Conservation (phyloP, 2,113 vertebrate genomes). For the Melanocharis versteri region DNA sequence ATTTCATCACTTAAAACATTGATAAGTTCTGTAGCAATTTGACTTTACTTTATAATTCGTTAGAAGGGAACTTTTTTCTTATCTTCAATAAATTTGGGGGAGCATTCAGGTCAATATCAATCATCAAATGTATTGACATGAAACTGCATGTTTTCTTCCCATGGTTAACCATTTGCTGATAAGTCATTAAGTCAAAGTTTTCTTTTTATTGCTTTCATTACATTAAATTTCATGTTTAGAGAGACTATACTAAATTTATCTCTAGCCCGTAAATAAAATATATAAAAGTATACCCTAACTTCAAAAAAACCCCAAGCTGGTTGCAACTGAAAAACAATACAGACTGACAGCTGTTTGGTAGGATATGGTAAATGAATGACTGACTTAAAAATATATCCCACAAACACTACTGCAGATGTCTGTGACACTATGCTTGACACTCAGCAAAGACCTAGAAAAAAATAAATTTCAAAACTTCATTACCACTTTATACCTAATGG, state of each 20-base stretch:
- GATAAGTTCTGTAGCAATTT: background rate
- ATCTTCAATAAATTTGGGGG: background rate
- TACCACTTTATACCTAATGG: background rate
- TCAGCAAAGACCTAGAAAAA: background rate
- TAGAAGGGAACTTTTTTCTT: background rate
- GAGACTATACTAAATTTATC: background rate
- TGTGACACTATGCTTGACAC: background rate
- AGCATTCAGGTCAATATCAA: background rate
- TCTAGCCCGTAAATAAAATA: background rate
- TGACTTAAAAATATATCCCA: background rate
- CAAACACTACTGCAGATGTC: background rate
- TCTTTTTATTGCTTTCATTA: background rate
- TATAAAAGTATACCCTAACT: background rate
- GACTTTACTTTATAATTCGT: background rate
- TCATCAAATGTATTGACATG: background rate
- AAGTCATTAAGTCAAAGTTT: background rate
- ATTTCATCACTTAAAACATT: background rate
- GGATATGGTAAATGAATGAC: background rate
- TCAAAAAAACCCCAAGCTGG: background rate
- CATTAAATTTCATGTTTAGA: background rate
- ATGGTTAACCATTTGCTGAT: background rate
- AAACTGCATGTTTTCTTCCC: background rate
- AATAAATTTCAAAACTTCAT: background rate
- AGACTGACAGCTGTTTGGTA: background rate
- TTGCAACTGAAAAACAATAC: background rate